Evolutionary conservation across 2,113 vertebrate species (phyloP).

Genomic region (Pseudorectes ferrugineus): DNA sequence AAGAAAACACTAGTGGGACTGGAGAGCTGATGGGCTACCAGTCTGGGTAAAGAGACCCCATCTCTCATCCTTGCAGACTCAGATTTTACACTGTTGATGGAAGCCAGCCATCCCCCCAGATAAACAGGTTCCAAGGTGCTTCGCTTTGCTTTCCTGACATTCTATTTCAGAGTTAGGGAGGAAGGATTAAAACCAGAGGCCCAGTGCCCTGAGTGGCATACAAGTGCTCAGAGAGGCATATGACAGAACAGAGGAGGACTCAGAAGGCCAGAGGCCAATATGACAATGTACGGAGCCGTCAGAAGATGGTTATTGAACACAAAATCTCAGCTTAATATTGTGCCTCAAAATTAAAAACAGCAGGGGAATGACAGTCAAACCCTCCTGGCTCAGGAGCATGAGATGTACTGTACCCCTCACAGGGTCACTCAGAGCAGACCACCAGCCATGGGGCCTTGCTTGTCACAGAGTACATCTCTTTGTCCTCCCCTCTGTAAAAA

Average conservation of each 20-base stretch:
- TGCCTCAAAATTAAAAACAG: neutral
- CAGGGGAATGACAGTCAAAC: neutral
- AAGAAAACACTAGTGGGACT: neutral
- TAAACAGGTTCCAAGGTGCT: neutral
- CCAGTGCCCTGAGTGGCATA: neutral
- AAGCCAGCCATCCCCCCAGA: neutral
- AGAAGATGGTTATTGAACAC: neutral
- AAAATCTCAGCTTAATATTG: neutral
- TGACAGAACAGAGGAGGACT: neutral
- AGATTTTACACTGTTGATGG: neutral
- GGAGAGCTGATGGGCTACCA: neutral
- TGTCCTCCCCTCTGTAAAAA: neutral
- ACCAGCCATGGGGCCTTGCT: neutral
- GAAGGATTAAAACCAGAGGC: neutral
- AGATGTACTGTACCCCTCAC: neutral
- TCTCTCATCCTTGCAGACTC: neutral
- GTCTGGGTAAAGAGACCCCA: neutral
- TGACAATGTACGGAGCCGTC: neutral
- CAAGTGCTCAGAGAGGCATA: neutral
- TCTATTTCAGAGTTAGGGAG: neutral
- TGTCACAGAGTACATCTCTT: neutral
- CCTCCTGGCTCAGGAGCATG: neutral
- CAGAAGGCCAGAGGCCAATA: neutral
- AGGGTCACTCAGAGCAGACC: neutral
- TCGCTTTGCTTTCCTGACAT: neutral